Percentiles rank a stretch among this genome's conserved stretches.
Evolutionary conservation across 2,113 vertebrate species (phyloP).

Genomic region (Tonatia bakeri): DNA sequence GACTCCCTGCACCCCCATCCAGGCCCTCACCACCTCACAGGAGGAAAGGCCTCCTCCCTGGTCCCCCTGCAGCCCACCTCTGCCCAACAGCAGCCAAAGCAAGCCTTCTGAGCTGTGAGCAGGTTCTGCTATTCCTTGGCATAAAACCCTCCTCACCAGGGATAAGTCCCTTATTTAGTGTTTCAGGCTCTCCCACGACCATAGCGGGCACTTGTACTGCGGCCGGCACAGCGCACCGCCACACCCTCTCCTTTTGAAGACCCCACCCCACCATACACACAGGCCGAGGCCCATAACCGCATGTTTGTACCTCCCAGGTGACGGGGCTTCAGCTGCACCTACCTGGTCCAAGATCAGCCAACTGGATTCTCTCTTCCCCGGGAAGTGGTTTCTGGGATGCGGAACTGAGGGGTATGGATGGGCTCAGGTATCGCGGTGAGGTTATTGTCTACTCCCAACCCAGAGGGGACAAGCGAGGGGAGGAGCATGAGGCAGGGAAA

Average conservation of each 20-base stretch:
- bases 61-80: not conserved
- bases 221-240: not conserved
- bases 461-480: not conserved
- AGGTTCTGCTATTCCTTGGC: not conserved
- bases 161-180: not conserved
- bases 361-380: not conserved
- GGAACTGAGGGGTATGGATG: fast-evolving
- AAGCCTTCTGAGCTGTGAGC: not conserved
- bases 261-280: not conserved
- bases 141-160: not conserved
- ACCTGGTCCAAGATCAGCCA: not conserved
- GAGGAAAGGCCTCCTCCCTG: not conserved
- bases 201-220: not conserved
- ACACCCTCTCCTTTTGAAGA: not conserved
- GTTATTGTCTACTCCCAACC: not conserved
- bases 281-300: no score
- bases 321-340: not conserved
- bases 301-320: not conserved
- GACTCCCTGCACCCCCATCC: no score
- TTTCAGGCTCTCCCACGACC: not conserved
- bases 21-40: not conserved
- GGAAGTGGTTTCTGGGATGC: fast-evolving
- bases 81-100: not conserved
- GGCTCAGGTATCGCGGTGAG: not conserved
- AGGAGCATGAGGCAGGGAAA: not conserved